phyloP scores from a whole-genome alignment of 2,797 vertebrate species.

The Acipenser transmontanus region DNA sequence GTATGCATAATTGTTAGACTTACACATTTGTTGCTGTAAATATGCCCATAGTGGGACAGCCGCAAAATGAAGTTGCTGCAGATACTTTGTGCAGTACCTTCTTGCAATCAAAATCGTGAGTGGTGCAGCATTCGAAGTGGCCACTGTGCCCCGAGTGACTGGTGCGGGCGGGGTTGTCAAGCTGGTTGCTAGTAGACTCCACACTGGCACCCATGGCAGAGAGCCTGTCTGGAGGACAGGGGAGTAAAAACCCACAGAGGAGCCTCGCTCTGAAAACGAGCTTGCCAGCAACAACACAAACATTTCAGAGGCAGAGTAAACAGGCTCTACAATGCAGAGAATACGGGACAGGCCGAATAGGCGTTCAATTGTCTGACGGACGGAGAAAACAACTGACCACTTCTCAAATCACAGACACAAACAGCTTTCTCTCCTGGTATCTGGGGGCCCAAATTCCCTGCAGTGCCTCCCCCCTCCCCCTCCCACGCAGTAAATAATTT shows the following conservation, averaged over 20 bases:
- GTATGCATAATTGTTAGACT: too few relatives aligned
- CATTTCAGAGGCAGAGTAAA: slow-evolving; percentile 42
- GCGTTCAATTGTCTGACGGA: slow-evolving; percentile 32
- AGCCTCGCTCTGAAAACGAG: slow-evolving; percentile 14
- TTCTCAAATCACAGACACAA: slow-evolving; percentile 22
- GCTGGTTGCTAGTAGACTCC: too few relatives aligned
- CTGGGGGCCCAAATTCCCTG: slow-evolving; percentile 38
- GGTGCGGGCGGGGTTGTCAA: too few relatives aligned
- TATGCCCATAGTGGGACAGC: too few relatives aligned
- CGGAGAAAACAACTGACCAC: slow-evolving; percentile 25
- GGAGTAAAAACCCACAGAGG: not conserved
- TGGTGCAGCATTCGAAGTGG: too few relatives aligned
- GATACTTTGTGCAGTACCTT: too few relatives aligned
- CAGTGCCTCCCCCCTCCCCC: slow-evolving; percentile 21
- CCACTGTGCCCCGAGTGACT: too few relatives aligned
- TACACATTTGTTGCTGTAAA: too few relatives aligned
- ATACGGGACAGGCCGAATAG: slow-evolving; percentile 36
- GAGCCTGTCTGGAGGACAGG: not conserved
- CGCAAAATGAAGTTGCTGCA: too few relatives aligned
- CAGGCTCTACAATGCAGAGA: slow-evolving; percentile 33
- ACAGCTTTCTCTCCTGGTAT: slow-evolving; percentile 25
- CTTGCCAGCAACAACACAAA: slow-evolving; percentile 34
- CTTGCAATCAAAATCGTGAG: too few relatives aligned
- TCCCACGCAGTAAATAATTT: slow-evolving; percentile 47
- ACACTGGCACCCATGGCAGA: too few relatives aligned